These are phyloP conservation scores for Meta bourneti DNA, from an alignment of 2,888 invertebrate species.

Conservation along the genomic window DNA sequence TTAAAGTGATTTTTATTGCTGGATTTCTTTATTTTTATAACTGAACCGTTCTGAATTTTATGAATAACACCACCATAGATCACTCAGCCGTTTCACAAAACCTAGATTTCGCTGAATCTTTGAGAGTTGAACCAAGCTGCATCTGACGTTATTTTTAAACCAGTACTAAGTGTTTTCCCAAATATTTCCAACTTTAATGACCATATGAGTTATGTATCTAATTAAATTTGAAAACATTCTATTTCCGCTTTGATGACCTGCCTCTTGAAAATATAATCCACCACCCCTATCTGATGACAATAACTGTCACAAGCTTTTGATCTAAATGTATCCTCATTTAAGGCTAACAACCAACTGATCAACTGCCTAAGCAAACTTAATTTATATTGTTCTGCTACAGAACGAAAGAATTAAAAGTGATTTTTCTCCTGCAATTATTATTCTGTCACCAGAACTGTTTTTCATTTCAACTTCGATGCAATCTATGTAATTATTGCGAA, in stretches of 20 bases:
- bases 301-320: no score
- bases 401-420: no score
- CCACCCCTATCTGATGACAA: no score
- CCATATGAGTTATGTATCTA: not conserved
- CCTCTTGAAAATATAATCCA: no score
- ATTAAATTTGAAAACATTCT: no score
- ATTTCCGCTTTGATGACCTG: no score
- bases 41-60: not conserved
- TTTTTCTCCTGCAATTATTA: no score
- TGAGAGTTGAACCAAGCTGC: slow-evolving; percentile 9
- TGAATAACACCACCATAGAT: slow-evolving; percentile 42
- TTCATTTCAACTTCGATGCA: slow-evolving; percentile 31
- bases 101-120: slow-evolving; percentile 10
- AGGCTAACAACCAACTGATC: no score
- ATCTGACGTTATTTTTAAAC: slow-evolving; percentile 28
- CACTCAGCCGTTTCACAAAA: slow-evolving; percentile 30
- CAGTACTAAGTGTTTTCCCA: slow-evolving; percentile 28
- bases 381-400: no score
- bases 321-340: no score
- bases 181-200: not conserved
- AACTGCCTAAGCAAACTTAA: no score
- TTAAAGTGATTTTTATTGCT: not conserved
- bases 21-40: slow-evolving; percentile 41
- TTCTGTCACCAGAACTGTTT: slow-evolving; percentile 6
- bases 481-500: slow-evolving; percentile 18